Conservation (phyloP, 2,888 invertebrate species). For the Leptinotarsa juncta region DNA sequence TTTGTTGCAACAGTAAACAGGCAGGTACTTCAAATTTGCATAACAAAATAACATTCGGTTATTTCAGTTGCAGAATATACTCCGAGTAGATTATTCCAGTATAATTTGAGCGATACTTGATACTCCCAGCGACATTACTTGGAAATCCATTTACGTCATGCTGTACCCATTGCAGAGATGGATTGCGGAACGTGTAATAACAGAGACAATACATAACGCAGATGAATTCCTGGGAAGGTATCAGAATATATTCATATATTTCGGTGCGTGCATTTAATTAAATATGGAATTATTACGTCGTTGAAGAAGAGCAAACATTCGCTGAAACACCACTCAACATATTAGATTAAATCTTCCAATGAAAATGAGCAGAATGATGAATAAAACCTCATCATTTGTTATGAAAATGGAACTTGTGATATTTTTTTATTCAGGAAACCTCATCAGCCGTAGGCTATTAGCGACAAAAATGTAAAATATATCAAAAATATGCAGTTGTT, state of each 20-base stretch:
- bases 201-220: not conserved
- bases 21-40: conserved; percentile 14
- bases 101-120: conserved; percentile 6
- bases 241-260: not conserved
- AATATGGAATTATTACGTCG: too few relatives aligned
- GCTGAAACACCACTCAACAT: too few relatives aligned
- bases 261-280: not conserved
- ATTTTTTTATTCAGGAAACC: too few relatives aligned
- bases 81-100: conserved; percentile 2
- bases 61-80: conserved; percentile 1
- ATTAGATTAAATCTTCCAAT: too few relatives aligned
- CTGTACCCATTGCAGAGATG: not conserved
- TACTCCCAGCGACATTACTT: conserved; percentile 4
- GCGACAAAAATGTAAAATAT: too few relatives aligned
- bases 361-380: too few relatives aligned
- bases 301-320: too few relatives aligned
- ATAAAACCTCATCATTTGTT: too few relatives aligned
- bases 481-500: too few relatives aligned
- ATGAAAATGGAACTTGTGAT: too few relatives aligned
- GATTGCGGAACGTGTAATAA: not conserved
- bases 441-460: too few relatives aligned
- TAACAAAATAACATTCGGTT: conserved; percentile 17
- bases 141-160: not conserved
- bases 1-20: conserved; percentile 21
- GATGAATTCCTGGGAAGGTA: not conserved